These are phyloP conservation scores for Trypoxylon attenuatum DNA, from an alignment of 2,888 invertebrate species.

Conservation along the genomic window DNA sequence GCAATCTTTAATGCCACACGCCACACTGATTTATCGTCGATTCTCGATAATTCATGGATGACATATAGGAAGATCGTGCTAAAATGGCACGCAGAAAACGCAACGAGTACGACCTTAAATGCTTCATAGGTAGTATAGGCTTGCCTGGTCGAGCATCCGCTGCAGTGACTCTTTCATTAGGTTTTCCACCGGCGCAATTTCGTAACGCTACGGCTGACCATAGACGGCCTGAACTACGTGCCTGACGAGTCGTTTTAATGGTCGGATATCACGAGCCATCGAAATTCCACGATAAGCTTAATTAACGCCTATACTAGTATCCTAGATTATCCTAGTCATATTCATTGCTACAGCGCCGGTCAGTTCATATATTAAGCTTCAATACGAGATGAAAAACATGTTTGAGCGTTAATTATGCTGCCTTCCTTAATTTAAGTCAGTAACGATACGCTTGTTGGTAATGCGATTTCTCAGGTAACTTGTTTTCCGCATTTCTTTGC, in stretches of 20 bases:
- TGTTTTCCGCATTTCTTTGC: too few relatives aligned
- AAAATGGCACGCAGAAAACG: conserved; percentile 11
- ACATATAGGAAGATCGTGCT: background rate
- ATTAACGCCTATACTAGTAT: too few relatives aligned
- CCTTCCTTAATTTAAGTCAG: too few relatives aligned
- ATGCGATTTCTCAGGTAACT: too few relatives aligned
- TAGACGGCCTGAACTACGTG: conserved; percentile 19
- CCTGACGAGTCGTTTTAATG: background rate
- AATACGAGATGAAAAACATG: too few relatives aligned
- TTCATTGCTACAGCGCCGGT: too few relatives aligned
- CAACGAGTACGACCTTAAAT: conserved; percentile 12
- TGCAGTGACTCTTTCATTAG: conserved; percentile 23
- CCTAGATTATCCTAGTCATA: too few relatives aligned
- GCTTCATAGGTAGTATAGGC: background rate
- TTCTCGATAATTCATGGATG: conserved; percentile 15
- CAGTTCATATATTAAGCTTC: too few relatives aligned
- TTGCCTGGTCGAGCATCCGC: background rate
- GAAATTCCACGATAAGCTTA: conserved; percentile 21
- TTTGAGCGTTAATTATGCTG: too few relatives aligned
- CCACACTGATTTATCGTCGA: conserved; percentile 16
- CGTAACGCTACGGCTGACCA: conserved; percentile 20
- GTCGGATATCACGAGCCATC: background rate
- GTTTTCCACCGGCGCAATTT: conserved; percentile 18
- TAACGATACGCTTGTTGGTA: too few relatives aligned
- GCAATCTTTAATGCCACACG: background rate